Conservation (phyloP, 2,797 vertebrate species). For the Amphiprion clarkii region DNA sequence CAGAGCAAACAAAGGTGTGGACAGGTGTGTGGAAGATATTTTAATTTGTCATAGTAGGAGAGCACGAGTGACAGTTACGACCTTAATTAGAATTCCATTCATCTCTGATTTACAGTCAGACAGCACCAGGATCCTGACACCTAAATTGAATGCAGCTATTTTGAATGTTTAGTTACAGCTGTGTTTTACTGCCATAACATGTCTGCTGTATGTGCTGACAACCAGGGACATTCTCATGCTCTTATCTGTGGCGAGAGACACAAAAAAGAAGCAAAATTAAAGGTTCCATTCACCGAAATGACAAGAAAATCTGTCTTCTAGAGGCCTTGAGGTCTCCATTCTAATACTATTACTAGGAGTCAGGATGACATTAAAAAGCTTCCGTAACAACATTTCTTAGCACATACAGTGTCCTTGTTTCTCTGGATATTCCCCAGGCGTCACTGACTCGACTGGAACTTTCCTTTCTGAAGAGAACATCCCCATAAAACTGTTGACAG, state of each 20-base stretch:
- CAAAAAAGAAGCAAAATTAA: not conserved
- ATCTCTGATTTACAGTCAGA: conserved; percentile 1
- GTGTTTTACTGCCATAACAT: not conserved
- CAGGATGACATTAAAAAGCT: not conserved
- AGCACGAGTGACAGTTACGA: not conserved
- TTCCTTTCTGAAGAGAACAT: not conserved
- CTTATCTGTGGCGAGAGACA: not conserved
- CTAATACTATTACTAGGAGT: not conserved
- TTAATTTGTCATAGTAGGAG: not conserved
- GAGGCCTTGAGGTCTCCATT: not conserved
- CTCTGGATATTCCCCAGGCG: no score
- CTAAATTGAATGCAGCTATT: not conserved
- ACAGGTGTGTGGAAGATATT: not conserved
- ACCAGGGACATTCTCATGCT: not conserved
- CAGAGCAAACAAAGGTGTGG: conserved; percentile 11
- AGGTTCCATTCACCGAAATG: not conserved
- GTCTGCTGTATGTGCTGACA: not conserved
- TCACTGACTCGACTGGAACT: not conserved
- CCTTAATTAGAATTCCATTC: conserved; percentile 6
- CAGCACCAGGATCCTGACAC: not conserved
- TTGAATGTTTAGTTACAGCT: conserved; percentile 1
- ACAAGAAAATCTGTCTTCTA: not conserved
- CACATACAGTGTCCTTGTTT: no score
- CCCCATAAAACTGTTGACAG: not conserved
- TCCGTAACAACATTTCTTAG: no score